These are phyloP conservation scores for Geodia barretti DNA, from an alignment of 37 sponge, comb jelly and placozoan genomes.

Conservation along the genomic window DNA sequence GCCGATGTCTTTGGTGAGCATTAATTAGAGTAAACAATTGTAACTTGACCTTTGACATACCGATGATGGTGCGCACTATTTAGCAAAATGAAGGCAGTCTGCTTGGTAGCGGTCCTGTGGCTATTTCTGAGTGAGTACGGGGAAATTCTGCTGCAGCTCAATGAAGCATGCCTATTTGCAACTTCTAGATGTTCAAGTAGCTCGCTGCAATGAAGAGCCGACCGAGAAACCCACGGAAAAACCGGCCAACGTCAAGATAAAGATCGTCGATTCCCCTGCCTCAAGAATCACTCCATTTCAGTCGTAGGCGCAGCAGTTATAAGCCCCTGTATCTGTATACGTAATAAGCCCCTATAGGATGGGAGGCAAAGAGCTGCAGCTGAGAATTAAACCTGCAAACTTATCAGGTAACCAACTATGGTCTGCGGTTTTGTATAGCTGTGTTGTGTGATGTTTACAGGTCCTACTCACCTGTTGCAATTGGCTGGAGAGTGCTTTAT, in stretches of 20 bases:
- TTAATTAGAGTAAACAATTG: neutral
- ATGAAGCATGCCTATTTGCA: neutral
- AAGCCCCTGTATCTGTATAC: neutral
- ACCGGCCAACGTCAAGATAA: constrained; percentile 21
- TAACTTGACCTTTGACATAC: neutral
- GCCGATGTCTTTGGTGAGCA: neutral
- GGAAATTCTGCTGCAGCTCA: neutral
- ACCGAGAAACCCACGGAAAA: neutral
- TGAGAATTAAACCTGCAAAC: constrained; percentile 26
- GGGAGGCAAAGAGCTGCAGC: neutral
- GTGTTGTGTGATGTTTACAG: too few relatives aligned
- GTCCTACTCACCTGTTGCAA: constrained; percentile 47
- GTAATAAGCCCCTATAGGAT: neutral
- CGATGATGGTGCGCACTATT: too few relatives aligned
- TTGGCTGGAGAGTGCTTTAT: constrained; percentile 34
- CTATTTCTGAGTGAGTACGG: neutral
- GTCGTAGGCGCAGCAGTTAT: neutral
- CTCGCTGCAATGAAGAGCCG: neutral
- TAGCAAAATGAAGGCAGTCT: too few relatives aligned
- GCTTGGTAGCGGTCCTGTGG: too few relatives aligned
- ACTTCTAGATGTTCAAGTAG: neutral
- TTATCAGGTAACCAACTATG: too few relatives aligned
- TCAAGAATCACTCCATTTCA: constrained; percentile 15
- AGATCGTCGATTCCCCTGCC: constrained; percentile 58
- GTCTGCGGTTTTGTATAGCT: too few relatives aligned